A percentile compares a stretch with the other conserved stretches of the same genome.
Evolutionary conservation across 2,797 vertebrate genomes (phyloP).

Genomic region (Myoxocephalus aenaeus): DNA sequence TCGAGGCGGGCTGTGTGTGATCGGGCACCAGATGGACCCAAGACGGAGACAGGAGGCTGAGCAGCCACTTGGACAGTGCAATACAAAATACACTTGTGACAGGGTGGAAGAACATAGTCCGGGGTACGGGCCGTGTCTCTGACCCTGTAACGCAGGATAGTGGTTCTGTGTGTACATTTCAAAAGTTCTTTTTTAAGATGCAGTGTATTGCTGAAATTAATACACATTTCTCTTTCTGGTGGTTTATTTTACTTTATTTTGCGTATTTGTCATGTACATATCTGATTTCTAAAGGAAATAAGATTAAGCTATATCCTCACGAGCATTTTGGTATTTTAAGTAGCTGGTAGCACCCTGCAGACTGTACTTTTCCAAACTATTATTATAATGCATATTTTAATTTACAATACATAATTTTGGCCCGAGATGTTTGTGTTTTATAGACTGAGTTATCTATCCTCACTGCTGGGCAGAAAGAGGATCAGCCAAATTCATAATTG

Average conservation of each 20-base stretch:
- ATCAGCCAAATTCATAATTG: constrained; percentile 33
- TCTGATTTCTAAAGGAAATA: constrained; percentile 10
- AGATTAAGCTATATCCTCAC: neutral
- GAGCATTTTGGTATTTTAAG: constrained; percentile 12
- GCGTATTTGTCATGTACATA: constrained; percentile 22
- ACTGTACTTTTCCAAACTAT: constrained; percentile 2
- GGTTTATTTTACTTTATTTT: constrained; percentile 23
- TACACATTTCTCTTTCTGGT: constrained; percentile 18
- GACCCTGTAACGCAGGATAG: constrained; percentile 9
- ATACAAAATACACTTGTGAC: neutral
- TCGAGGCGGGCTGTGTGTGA: constrained; percentile 83
- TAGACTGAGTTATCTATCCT: constrained; percentile 52
- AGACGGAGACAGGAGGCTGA: neutral
- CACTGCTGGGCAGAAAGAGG: constrained; percentile 83
- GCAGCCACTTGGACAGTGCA: constrained; percentile 6
- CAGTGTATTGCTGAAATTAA: neutral
- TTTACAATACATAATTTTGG: constrained; percentile 10
- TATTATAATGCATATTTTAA: neutral
- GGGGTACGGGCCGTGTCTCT: neutral
- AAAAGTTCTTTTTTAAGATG: constrained; percentile 26
- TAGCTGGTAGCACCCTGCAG: constrained; percentile 32
- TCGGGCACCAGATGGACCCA: neutral
- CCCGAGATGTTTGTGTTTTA: constrained; percentile 42
- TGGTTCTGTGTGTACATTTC: constrained; percentile 32
- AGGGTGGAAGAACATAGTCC: neutral